Evolutionary conservation across 2,888 invertebrate species (phyloP), one percentile per base, ranked within the genome.

Genomic region (Pandemis corylana): DNA sequence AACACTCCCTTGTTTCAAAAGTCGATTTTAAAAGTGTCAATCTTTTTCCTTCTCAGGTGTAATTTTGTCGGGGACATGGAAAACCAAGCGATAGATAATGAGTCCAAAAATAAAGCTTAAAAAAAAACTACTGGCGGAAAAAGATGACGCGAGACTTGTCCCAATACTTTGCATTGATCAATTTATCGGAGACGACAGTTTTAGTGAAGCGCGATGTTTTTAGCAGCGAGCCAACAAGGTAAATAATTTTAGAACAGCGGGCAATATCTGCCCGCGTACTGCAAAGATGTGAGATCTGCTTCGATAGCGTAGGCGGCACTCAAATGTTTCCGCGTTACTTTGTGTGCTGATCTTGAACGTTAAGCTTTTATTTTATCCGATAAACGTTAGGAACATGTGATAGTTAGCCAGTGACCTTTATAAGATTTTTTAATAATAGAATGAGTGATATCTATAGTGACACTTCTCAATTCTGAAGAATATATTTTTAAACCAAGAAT

Each of bases 101-200:
- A 28, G 53, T 61, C 20, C 36, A 46, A 68, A 72, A 73, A 64
- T 64, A 73, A 69, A 56, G 36, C 20, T 12, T 5, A 36, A 15
- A 53, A 56, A 9, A 63, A 46, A 63, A 68, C 12, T 7, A 42
- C n/a, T 13, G 53, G 15, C 12, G 2, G 66, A 70, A 56, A 56
- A 68, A 59, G 59, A 44, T 53, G 44, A 62, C 63, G 46, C 61
- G 15, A n/a, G 36, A n/a, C 15, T 82, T 83, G 84, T 80, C 81
- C 78, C 80, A 78, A 77, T 80, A 78, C 82, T 78, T 85, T 81
- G 82, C 84, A 88, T 89, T 84, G 84, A 90, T 91, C 85, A 87
- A 84, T 84, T 75, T 84, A 85, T 86, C 81, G 83, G 83, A 80
- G 84, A 80, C 81, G 90, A 91, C 90, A 88, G 80, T 86, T 89